These are phyloP conservation scores for Neolamprologus fasciatus DNA, from an alignment of 2,113 vertebrate species.

Conservation along the genomic window DNA sequence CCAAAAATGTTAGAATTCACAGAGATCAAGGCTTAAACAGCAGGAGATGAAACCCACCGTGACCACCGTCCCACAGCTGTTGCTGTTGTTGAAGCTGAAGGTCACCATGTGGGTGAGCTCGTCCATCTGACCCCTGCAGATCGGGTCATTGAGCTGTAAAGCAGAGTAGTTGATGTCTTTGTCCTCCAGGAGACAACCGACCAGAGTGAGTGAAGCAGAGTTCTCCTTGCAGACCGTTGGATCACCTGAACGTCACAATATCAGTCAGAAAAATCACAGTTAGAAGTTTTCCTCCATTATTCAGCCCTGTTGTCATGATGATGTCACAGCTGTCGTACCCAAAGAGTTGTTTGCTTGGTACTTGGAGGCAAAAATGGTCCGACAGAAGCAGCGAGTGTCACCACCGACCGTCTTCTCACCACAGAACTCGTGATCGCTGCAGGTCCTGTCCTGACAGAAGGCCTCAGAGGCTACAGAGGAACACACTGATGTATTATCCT, in stretches of 20 bases:
- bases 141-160: rapidly evolving
- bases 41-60: not conserved
- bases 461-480: no score
- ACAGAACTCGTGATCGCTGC: no score
- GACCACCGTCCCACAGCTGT: not conserved
- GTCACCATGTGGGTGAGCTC: not conserved
- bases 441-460: no score
- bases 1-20: not conserved
- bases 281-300: not conserved
- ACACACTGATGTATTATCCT: no score
- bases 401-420: no score
- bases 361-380: no score
- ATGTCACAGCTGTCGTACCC: not conserved
- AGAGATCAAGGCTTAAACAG: not conserved
- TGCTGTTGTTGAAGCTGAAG: not conserved
- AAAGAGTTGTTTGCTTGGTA: no score
- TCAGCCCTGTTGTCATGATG: not conserved
- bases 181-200: slow-evolving; percentile 22
- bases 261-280: not conserved
- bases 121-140: not conserved
- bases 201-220: not conserved
- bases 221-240: not conserved
- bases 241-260: not conserved
- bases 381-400: no score
- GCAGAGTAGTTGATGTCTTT: rapidly evolving